These are phyloP conservation scores for Cathartes aura DNA, from an alignment of 2,113 vertebrate species.

Conservation along the genomic window DNA sequence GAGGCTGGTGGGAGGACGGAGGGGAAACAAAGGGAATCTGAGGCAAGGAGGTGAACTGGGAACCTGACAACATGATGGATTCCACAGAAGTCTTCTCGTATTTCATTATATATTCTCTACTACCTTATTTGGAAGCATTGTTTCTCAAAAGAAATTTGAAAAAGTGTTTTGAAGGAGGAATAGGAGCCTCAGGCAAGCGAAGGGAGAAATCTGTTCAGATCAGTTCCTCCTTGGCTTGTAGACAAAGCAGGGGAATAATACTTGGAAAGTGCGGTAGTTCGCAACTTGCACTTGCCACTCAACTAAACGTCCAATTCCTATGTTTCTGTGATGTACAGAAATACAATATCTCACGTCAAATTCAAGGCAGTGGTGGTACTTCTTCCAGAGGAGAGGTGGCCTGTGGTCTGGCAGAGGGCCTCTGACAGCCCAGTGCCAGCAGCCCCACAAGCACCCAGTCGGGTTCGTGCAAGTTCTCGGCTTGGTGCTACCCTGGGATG, in stretches of 20 bases:
- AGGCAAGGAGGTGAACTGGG: constrained; percentile 10
- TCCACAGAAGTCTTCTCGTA: neutral
- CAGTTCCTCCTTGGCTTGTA: neutral
- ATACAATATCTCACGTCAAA: neutral
- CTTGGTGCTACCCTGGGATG: neutral
- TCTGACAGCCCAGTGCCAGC: neutral
- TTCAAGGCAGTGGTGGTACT: neutral
- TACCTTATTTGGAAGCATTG: neutral
- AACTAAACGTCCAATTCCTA: neutral
- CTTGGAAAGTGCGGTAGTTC: neutral
- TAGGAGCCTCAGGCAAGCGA: neutral
- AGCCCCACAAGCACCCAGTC: rapidly evolving
- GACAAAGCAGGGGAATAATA: neutral
- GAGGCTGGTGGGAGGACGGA: constrained; percentile 6
- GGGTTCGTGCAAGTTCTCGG: neutral
- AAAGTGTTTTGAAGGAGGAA: neutral
- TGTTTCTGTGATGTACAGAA: neutral
- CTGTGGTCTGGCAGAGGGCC: neutral
- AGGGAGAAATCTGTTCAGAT: neutral
- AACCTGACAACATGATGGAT: neutral
- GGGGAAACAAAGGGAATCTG: neutral
- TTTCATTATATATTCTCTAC: neutral
- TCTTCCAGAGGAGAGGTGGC: neutral
- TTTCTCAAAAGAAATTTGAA: neutral
- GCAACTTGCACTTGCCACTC: neutral